Conservation (phyloP, 2,797 vertebrate genomes). For the Sebastes variabilis region DNA sequence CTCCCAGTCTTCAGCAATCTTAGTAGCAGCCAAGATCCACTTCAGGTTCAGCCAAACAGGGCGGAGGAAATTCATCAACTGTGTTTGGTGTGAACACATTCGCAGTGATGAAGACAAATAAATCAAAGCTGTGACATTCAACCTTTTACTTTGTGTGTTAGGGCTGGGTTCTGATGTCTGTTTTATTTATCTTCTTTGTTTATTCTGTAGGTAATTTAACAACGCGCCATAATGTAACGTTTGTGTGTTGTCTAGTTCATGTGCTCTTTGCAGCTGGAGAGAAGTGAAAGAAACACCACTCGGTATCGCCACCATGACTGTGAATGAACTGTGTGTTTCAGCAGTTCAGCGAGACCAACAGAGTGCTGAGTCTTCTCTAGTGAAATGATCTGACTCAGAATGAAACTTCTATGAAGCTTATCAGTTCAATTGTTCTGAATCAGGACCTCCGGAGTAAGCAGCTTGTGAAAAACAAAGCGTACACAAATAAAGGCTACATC, state of each 20-base stretch:
- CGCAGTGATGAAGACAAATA: not conserved
- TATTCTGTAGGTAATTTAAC: not conserved
- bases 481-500: not conserved
- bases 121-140: not conserved
- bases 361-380: not conserved
- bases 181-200: not conserved
- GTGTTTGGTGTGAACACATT: constrained; percentile 1
- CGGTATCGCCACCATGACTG: not conserved
- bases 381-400: not conserved
- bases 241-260: not conserved
- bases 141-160: not conserved
- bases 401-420: not conserved
- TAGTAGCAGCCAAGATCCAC: constrained; percentile 35
- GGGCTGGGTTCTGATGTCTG: not conserved
- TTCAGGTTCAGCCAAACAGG: constrained; percentile 25
- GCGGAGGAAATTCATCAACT: constrained; percentile 28
- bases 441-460: not conserved
- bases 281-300: not conserved
- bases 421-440: not conserved
- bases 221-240: not conserved
- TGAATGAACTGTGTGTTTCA: not conserved
- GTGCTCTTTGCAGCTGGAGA: not conserved
- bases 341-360: not conserved
- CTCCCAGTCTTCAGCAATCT: constrained; percentile 20
- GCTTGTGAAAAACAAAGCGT: not conserved